Percentiles rank a stretch among this genome's conserved stretches.
Conservation (phyloP, 2,797 vertebrate genomes). For the Setipinna tenuifilis region DNA sequence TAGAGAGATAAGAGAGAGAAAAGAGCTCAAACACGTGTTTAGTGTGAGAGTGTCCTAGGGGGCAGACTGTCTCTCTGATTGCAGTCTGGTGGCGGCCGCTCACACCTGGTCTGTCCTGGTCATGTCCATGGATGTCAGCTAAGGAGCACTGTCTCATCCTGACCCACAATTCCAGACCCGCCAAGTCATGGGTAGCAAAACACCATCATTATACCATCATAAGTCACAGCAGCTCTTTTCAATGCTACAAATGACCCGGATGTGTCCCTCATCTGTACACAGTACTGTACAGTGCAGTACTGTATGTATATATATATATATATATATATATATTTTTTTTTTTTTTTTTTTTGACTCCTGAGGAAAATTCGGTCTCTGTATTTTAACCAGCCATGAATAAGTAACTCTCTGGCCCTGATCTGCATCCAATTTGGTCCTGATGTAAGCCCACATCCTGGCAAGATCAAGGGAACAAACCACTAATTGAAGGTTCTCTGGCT, state of each 20-base stretch:
- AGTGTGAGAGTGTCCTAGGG: slow-evolving; percentile 52
- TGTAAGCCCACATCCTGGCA: background rate
- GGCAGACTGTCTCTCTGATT: slow-evolving; percentile 58
- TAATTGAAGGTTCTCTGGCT: background rate
- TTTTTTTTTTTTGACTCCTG: too few relatives aligned
- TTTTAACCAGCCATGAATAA: too few relatives aligned
- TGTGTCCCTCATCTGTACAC: background rate
- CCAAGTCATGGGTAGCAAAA: background rate
- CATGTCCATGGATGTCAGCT: background rate
- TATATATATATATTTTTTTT: too few relatives aligned
- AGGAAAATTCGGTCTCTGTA: too few relatives aligned
- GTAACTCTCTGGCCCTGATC: too few relatives aligned
- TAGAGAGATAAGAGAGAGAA: too few relatives aligned
- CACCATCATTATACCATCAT: background rate
- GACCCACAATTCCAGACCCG: background rate
- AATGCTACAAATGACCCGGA: background rate
- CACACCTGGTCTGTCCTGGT: slow-evolving; percentile 58
- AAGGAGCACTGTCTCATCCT: background rate
- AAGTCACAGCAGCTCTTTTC: background rate
- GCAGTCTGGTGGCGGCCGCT: slow-evolving; percentile 44
- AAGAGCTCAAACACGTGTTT: slow-evolving; percentile 41
- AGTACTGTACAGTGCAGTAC: too few relatives aligned
- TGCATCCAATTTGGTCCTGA: background rate
- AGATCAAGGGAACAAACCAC: background rate
- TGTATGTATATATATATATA: too few relatives aligned